Evolutionary conservation across 2,888 invertebrate species (phyloP).

Genomic region (Drosophila ustulata): DNA sequence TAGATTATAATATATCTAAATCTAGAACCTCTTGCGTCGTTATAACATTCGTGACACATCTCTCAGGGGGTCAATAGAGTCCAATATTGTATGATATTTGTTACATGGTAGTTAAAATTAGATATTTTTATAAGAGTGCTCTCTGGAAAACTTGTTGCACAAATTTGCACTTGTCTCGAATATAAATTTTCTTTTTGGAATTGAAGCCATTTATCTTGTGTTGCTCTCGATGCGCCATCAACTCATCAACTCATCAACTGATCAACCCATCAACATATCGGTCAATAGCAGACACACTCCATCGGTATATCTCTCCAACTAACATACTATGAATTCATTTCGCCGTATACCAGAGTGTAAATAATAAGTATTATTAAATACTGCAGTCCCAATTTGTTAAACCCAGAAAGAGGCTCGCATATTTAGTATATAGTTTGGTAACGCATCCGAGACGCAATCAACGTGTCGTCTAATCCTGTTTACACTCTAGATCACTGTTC

Average conservation of each 20-base stretch:
- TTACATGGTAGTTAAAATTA: constrained; percentile 27
- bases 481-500: constrained; percentile 63
- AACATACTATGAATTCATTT: constrained; percentile 1
- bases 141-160: constrained; percentile 5
- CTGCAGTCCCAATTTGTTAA: constrained; percentile 62
- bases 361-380: constrained; percentile 71
- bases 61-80: constrained; percentile 32
- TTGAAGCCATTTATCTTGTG: constrained; percentile 66
- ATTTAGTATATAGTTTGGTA: constrained; percentile 25
- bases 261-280: constrained; percentile 20
- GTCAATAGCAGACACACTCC: constrained; percentile 24
- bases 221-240: constrained; percentile 43
- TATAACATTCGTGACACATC: constrained; percentile 47
- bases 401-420: constrained; percentile 49
- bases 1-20: constrained; percentile 63
- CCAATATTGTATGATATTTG: constrained; percentile 45
- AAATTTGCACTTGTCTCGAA: constrained; percentile 62
- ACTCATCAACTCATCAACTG: constrained; percentile 2
- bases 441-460: constrained; percentile 39
- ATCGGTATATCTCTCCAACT: constrained; percentile 2
- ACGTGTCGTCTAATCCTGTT: constrained; percentile 72
- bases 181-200: constrained; percentile 66
- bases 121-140: constrained; percentile 24
- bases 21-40: constrained; percentile 78
- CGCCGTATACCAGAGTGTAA: constrained; percentile 48